These are phyloP conservation scores for Emmelina monodactyla DNA, from an alignment of 2,888 invertebrate genomes.

Conservation along the genomic window DNA sequence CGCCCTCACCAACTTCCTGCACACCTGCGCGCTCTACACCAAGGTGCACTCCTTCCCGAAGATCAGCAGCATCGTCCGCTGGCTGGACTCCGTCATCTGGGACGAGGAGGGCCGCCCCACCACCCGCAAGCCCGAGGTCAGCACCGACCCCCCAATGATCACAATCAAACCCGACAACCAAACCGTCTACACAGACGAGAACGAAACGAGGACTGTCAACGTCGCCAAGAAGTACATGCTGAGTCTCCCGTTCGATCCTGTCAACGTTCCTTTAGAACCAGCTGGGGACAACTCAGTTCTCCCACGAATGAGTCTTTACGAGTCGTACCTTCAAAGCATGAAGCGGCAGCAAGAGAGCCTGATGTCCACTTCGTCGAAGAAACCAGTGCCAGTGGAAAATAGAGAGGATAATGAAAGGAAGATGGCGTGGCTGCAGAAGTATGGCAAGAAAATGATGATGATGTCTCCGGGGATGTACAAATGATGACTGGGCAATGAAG, in stretches of 20 bases:
- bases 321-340: conserved; percentile 44
- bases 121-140: conserved; percentile 7
- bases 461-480: conserved; percentile 20
- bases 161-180: conserved; percentile 13
- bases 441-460: conserved; percentile 26
- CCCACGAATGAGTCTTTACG: conserved; percentile 50
- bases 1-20: conserved; percentile 37
- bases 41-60: conserved; percentile 51
- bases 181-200: conserved; percentile 9
- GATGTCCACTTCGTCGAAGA: conserved; percentile 31
- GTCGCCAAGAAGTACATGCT: conserved; percentile 38
- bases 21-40: conserved; percentile 45
- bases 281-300: conserved; percentile 46
- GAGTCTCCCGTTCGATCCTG: conserved; percentile 44
- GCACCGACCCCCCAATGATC: conserved; percentile 16
- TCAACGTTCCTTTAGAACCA: conserved; percentile 49
- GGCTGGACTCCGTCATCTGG: conserved; percentile 52
- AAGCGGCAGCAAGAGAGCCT: conserved; percentile 23
- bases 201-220: conserved; percentile 17
- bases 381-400: conserved; percentile 18
- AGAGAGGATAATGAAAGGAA: conserved; percentile 19
- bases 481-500: no score
- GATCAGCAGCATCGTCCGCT: conserved; percentile 34
- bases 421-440: conserved; percentile 26
- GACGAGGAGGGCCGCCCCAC: conserved; percentile 37